phyloP scores from a whole-genome alignment of 2,888 invertebrate genomes.

The Podabrus alpinus region DNA sequence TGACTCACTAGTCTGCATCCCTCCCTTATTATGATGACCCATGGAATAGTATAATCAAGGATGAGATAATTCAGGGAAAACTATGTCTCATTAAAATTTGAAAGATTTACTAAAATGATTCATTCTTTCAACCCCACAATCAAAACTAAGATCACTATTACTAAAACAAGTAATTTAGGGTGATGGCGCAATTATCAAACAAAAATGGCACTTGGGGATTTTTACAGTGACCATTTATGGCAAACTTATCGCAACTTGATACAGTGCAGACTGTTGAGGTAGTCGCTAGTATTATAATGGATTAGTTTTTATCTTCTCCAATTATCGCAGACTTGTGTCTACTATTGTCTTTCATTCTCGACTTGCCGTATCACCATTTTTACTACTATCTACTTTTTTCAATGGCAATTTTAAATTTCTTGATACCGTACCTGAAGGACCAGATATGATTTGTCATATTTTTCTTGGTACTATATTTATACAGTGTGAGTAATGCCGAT shows the following conservation, averaged over 20 bases:
- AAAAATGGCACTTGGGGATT: background rate
- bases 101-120: background rate
- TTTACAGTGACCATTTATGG: background rate
- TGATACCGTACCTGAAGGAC: background rate
- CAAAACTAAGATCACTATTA: background rate
- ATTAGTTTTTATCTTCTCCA: background rate
- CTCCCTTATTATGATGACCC: slow-evolving; percentile 5
- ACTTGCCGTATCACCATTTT: background rate
- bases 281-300: background rate
- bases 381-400: background rate
- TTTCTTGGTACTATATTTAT: background rate
- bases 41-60: background rate
- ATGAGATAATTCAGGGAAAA: background rate
- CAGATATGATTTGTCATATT: background rate
- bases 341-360: background rate
- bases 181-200: background rate
- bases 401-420: background rate
- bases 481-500: background rate
- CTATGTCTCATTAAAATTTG: background rate
- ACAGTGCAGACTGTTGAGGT: background rate
- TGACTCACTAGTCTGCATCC: slow-evolving; percentile 9
- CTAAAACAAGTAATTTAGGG: background rate
- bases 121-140: background rate
- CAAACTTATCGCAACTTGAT: background rate
- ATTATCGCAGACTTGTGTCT: background rate